These are phyloP conservation scores for Conus canariensis DNA, from an alignment of 2,888 invertebrate genomes.

Conservation along the genomic window DNA sequence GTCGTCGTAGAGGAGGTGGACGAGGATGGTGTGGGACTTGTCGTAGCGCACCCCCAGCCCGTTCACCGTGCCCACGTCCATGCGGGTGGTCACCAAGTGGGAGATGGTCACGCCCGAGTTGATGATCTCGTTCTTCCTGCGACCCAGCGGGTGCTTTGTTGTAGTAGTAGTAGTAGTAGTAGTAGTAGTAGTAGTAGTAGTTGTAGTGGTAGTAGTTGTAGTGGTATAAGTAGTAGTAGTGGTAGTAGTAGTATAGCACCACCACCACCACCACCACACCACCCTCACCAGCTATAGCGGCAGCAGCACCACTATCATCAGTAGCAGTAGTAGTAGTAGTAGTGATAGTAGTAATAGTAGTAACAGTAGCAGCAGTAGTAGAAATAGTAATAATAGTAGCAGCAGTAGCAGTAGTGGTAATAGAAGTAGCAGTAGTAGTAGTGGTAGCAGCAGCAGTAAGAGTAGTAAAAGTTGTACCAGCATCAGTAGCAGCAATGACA, in stretches of 20 bases:
- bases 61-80: slow-evolving; percentile 54
- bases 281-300: not conserved
- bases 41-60: slow-evolving; percentile 59
- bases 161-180: not conserved
- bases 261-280: no score
- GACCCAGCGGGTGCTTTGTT: not conserved
- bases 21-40: slow-evolving; percentile 52
- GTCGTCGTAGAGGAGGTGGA: slow-evolving; percentile 56
- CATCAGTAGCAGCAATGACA: no score
- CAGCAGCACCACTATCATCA: not conserved
- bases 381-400: no score
- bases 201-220: not conserved
- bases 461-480: no score
- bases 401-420: not conserved
- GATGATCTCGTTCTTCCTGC: slow-evolving; percentile 56
- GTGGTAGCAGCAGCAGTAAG: not conserved
- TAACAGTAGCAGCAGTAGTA: no score
- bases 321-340: not conserved
- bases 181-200: not conserved
- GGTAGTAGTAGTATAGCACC: not conserved
- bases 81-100: slow-evolving; percentile 51
- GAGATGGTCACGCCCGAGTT: slow-evolving; percentile 51
- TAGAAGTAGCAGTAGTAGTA: no score
- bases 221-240: not conserved
- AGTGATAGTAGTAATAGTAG: not conserved